Evolutionary conservation across 2,113 vertebrate species (phyloP).

Genomic region (Orycteropus afer): DNA sequence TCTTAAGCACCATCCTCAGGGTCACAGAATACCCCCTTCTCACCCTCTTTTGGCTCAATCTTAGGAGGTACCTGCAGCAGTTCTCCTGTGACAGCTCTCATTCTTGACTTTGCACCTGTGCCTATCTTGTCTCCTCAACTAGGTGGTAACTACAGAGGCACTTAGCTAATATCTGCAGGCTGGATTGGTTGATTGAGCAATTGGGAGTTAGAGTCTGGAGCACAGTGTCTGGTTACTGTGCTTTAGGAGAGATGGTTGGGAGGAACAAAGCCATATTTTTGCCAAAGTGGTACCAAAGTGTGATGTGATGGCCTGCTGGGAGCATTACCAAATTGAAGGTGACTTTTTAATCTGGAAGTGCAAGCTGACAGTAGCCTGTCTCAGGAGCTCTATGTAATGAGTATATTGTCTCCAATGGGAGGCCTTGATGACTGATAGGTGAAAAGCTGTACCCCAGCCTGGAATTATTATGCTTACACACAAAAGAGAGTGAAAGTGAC

Average conservation of each 20-base stretch:
- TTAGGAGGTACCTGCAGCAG: background rate
- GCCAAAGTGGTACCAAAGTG: slow-evolving; percentile 3
- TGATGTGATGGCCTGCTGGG: background rate
- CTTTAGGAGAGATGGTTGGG: background rate
- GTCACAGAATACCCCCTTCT: background rate
- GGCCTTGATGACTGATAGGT: slow-evolving; percentile 7
- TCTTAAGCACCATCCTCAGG: background rate
- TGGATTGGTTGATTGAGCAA: background rate
- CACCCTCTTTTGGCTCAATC: background rate
- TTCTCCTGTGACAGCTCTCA: background rate
- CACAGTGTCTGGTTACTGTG: background rate
- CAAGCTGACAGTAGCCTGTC: slow-evolving; percentile 59
- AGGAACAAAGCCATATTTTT: slow-evolving; percentile 47
- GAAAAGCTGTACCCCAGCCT: background rate
- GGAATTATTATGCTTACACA: slow-evolving; percentile 34
- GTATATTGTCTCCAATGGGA: background rate
- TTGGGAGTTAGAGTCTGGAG: background rate
- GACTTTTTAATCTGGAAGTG: slow-evolving; percentile 60
- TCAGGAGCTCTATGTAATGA: background rate
- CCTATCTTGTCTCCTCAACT: background rate
- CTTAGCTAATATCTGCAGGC: background rate
- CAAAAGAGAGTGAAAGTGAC: background rate
- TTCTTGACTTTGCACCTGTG: background rate
- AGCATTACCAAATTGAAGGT: slow-evolving; percentile 61
- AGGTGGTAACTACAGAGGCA: background rate